These are phyloP conservation scores for Petromus typicus DNA, from an alignment of 2,113 vertebrate species.

Conservation along the genomic window DNA sequence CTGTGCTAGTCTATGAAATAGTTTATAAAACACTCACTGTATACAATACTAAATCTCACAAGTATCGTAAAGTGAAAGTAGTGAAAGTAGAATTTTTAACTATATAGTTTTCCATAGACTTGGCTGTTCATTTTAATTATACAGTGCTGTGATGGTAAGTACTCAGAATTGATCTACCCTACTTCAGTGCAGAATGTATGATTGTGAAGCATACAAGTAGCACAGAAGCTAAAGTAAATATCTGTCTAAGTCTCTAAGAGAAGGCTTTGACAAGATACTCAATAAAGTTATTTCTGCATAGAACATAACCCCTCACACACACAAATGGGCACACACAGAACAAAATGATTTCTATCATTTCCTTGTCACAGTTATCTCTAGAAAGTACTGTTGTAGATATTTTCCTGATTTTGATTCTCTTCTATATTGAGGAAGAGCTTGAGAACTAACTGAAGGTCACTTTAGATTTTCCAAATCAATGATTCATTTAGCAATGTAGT, in stretches of 20 bases:
- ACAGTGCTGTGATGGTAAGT: not conserved
- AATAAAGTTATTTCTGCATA: not conserved
- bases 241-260: not conserved
- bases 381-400: constrained; percentile 52
- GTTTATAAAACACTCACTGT: not conserved
- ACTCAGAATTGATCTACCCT: not conserved
- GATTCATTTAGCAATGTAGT: constrained; percentile 78
- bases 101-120: not conserved
- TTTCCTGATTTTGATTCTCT: constrained; percentile 76
- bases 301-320: not conserved
- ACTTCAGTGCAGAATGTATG: not conserved
- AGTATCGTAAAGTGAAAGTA: not conserved
- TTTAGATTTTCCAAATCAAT: constrained; percentile 82
- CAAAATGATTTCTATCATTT: not conserved
- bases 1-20: not conserved
- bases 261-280: not conserved
- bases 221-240: not conserved
- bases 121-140: not conserved
- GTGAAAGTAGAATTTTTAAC: not conserved
- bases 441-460: constrained; percentile 74
- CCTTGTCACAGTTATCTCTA: not conserved
- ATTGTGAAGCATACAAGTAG: not conserved
- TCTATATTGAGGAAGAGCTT: constrained; percentile 68
- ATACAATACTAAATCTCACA: not conserved
- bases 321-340: not conserved